Percentiles rank a stretch among this genome's conserved stretches.
These are phyloP conservation scores for Cryptotermes secundus DNA, from an alignment of 1,140 invertebrate genomes.

Conservation along the genomic window DNA sequence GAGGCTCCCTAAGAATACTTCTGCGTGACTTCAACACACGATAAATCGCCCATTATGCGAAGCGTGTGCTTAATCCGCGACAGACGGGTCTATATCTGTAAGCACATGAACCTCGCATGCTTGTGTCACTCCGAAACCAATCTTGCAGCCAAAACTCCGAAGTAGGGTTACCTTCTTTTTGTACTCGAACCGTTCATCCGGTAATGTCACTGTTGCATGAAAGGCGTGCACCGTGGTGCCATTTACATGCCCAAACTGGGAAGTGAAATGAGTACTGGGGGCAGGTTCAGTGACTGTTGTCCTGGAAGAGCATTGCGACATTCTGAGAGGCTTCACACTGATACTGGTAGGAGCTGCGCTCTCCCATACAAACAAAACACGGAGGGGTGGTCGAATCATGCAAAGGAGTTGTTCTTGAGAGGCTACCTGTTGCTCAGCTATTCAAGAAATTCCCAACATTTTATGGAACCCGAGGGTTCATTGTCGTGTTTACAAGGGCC, in stretches of 20 bases:
- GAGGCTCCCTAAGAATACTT: no score
- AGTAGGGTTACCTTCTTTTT: neutral
- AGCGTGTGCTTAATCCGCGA: neutral
- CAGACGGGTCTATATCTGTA: neutral
- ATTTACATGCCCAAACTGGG: neutral
- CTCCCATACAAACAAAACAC: no score
- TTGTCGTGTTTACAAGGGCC: no score
- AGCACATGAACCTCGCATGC: neutral
- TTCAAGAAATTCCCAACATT: no score
- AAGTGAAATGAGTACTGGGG: neutral
- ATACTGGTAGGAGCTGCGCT: no score
- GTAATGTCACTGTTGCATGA: neutral
- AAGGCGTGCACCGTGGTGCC: neutral
- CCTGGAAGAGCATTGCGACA: neutral
- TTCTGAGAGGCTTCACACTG: no score
- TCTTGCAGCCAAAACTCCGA: neutral
- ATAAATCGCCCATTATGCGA: neutral
- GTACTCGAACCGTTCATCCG: neutral
- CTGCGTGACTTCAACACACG: no score
- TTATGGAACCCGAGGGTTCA: no score
- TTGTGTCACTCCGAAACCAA: neutral
- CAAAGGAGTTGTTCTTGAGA: no score
- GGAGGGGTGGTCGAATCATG: no score
- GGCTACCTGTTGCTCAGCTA: no score
- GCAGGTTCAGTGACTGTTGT: neutral